Base-by-base conservation (phyloP, 2,888 invertebrate genomes). In the Luperina testacea region DNA sequence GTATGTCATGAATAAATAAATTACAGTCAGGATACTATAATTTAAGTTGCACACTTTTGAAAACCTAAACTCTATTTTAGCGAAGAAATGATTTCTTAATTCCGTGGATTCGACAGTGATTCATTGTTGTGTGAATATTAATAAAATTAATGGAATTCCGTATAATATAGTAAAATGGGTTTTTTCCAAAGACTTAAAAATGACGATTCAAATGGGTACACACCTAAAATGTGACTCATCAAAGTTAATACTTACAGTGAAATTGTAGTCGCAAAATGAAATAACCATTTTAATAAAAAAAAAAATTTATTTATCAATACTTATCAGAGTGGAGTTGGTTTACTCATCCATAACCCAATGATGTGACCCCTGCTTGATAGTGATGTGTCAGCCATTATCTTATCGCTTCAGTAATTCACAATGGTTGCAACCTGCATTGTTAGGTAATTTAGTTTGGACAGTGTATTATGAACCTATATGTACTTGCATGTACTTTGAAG, bases 321-420 rank as follows among this genome's bases (percentile, higher is more conserved):
- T 68, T 61, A 61, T 68, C 61, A 17, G 27, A 64, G 20, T 48
- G 4, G 11, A 81, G 27, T 32, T 51, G 27, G 48, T 64, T 64
- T 42, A 64, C 48, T 61, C 70, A 85, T 80, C 69, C 63, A 63
- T 75, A 81, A 77, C 59, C 70, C 63, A 76, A 57, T 78, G 78
- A 73, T 77, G 64, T 80, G 76, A 77, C 69, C 78, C 67, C 27
- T n/a, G 72, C 32, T 63, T 69, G 77, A 79, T 86, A 81, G 69
- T 72, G 81, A 86, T 87, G 84, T 85, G 85, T 81, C 84, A 82
- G 75, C 65, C n/a, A 45, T 74, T 87, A 88, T 90, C 87, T 90
- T 89, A 90, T 91, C 89, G 84, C 77, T 68, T 87, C 77, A 88
- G 75, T 89, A 87, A 87, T 83, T 87, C 86, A 87, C 83, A 88